phyloP scores from a whole-genome alignment of 2,113 vertebrate genomes.

The Dipodomys ordii region DNA sequence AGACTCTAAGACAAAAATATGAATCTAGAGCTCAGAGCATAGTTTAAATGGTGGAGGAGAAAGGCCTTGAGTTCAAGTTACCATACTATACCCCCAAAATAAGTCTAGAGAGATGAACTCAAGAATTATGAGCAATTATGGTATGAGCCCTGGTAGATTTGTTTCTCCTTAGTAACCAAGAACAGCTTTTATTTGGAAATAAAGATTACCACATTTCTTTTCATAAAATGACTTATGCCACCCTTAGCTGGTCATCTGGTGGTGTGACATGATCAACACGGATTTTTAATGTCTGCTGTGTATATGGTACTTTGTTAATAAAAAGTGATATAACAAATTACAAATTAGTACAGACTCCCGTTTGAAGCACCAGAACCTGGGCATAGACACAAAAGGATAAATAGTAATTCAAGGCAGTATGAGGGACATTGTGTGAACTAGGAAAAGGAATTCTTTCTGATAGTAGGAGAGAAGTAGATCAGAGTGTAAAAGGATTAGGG shows the following conservation, averaged over 20 bases:
- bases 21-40: too few species aligned
- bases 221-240: neutral
- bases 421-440: neutral
- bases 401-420: neutral
- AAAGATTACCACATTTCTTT: neutral
- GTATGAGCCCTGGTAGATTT: neutral
- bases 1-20: neutral
- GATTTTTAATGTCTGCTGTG: conserved; percentile 30
- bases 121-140: neutral
- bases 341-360: neutral
- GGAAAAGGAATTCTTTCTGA: conserved; percentile 20
- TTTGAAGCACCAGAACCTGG: neutral
- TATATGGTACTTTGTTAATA: neutral
- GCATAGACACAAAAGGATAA: conserved; percentile 30
- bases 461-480: neutral
- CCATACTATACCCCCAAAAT: too few species aligned
- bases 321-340: neutral
- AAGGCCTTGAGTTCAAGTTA: too few species aligned
- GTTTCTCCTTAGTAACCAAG: neutral
- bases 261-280: conserved; percentile 4
- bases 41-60: too few species aligned
- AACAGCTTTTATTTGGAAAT: conserved; percentile 50
- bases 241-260: neutral
- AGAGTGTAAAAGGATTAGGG: neutral
- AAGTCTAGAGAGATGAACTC: conserved; percentile 15